Evolutionary conservation across 2,888 invertebrate species (phyloP).

Genomic region (Diaphora mendica): DNA sequence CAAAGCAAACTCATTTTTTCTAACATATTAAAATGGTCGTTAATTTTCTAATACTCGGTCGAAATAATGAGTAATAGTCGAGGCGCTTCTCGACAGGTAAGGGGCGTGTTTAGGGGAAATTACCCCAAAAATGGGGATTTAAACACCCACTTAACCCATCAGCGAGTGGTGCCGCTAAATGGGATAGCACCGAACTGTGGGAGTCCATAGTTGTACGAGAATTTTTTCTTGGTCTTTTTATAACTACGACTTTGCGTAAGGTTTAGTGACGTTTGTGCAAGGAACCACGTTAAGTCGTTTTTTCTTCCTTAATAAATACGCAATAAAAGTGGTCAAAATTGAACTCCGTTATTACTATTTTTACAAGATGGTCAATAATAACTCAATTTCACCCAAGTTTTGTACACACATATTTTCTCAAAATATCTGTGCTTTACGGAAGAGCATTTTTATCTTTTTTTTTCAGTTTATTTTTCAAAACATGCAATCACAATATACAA

Average conservation of each 20-base stretch:
- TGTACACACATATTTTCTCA: background rate
- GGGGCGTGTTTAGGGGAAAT: constrained; percentile 60
- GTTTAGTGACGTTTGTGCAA: background rate
- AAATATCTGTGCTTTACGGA: background rate
- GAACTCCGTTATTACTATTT: background rate
- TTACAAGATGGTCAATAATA: background rate
- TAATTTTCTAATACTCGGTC: constrained; percentile 48
- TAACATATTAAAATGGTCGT: constrained; percentile 27
- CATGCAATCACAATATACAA: no score
- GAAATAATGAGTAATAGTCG: constrained; percentile 45
- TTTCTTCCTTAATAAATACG: no score
- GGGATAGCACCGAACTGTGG: constrained; percentile 56
- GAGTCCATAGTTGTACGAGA: constrained; percentile 61
- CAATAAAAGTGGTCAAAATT: background rate
- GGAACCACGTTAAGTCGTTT: no score
- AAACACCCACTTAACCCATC: constrained; percentile 69
- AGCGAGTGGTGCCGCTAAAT: constrained; percentile 68
- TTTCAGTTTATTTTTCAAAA: no score
- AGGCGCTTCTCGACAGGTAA: constrained; percentile 44
- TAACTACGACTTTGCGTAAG: background rate
- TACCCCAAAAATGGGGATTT: constrained; percentile 64
- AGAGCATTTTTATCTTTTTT: background rate
- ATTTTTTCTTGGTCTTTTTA: background rate
- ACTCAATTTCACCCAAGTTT: background rate
- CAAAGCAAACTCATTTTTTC: constrained; percentile 19